phyloP scores from a whole-genome alignment of 2,113 vertebrate genomes.

The Scartelaos histophorus region DNA sequence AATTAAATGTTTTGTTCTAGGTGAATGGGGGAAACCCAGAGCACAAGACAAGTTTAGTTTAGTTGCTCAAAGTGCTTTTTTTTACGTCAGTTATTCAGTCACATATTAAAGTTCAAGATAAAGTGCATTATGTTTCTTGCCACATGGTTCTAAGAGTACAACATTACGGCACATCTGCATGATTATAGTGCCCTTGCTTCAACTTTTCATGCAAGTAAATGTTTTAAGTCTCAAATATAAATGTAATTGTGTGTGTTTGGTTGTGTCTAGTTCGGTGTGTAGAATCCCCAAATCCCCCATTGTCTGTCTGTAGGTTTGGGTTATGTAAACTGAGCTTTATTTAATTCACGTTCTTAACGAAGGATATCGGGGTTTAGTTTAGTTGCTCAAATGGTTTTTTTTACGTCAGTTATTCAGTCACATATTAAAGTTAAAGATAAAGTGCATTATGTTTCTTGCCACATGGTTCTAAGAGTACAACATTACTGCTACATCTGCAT shows the following conservation, averaged over 20 bases:
- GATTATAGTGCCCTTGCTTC: no score
- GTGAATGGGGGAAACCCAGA: not conserved
- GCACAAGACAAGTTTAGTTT: not conserved
- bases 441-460: no score
- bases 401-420: not conserved
- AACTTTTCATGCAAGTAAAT: no score
- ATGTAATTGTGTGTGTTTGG: not conserved
- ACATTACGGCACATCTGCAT: no score
- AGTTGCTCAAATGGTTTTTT: not conserved
- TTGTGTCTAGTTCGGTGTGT: not conserved
- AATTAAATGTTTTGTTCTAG: not conserved
- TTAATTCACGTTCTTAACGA: not conserved
- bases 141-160: no score
- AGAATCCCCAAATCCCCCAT: not conserved
- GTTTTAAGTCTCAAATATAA: not conserved
- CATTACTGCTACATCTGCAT: no score
- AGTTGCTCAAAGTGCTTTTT: not conserved
- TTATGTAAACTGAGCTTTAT: constrained; percentile 1
- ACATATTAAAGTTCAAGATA: not conserved
- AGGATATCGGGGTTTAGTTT: constrained; percentile 5
- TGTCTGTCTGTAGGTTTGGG: not conserved
- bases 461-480: no score
- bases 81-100: not conserved
- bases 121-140: no score
- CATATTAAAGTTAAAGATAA: not conserved